Percentiles rank a stretch among this genome's conserved stretches.
phyloP scores from a whole-genome alignment of 2,888 invertebrate genomes.

The Gastrophysa polygoni region DNA sequence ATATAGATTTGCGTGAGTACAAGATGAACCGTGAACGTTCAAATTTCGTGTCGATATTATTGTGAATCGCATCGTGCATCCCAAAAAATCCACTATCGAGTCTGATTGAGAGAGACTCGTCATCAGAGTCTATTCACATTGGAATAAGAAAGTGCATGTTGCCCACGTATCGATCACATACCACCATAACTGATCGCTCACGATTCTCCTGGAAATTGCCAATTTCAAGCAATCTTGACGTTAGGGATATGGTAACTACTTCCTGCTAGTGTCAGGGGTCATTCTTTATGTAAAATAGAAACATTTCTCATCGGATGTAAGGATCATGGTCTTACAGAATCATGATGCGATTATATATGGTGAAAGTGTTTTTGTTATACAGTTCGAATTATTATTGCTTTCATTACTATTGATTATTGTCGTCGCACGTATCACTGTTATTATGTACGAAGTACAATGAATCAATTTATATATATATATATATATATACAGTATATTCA shows the following conservation, averaged over 20 bases:
- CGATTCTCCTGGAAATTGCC: neutral
- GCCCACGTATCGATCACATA: neutral
- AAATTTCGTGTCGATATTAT: neutral
- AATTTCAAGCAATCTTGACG: slow-evolving; percentile 7
- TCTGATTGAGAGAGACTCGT: neutral
- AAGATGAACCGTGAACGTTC: too few relatives aligned
- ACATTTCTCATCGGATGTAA: slow-evolving; percentile 3
- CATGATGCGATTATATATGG: neutral
- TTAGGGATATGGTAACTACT: slow-evolving; percentile 1
- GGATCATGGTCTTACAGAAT: neutral
- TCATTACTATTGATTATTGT: neutral
- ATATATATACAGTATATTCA: too few relatives aligned
- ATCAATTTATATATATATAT: too few relatives aligned
- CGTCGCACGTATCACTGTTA: neutral
- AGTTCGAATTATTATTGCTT: neutral
- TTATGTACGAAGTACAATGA: neutral
- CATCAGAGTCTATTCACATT: neutral
- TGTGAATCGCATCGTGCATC: neutral
- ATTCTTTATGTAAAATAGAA: slow-evolving; percentile 8
- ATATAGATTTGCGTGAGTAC: too few relatives aligned
- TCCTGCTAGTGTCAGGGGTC: slow-evolving; percentile 13
- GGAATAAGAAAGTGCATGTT: slow-evolving; percentile 2
- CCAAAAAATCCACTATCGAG: neutral
- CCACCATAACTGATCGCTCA: slow-evolving; percentile 1
- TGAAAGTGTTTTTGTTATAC: neutral